These are phyloP conservation scores for Aspiorhynchus laticeps DNA, from an alignment of 2,113 vertebrate species.

Conservation along the genomic window DNA sequence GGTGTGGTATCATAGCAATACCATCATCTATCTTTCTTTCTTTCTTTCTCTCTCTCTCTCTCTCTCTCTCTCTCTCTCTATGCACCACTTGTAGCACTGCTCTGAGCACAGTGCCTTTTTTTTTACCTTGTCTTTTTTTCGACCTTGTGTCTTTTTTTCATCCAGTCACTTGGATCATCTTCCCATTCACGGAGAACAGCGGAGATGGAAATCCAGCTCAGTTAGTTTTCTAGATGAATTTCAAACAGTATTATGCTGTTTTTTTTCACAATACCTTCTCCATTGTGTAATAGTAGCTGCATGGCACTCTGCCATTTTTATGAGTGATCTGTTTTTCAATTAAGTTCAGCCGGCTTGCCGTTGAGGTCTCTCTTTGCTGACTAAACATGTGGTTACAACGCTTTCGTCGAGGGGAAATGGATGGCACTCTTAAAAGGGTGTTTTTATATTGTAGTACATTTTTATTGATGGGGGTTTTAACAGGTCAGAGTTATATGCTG, in stretches of 20 bases:
- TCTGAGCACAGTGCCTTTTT: not conserved
- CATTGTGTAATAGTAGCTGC: not conserved
- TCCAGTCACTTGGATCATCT: conserved; percentile 18
- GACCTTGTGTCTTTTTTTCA: conserved; percentile 4
- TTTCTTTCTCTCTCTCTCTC: not conserved
- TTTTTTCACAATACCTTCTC: not conserved
- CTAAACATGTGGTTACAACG: conserved; percentile 10
- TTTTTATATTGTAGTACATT: conserved; percentile 31
- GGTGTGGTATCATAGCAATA: not conserved
- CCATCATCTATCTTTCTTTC: not conserved
- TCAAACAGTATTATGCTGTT: not conserved
- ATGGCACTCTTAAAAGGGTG: conserved; percentile 2
- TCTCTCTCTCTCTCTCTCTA: not conserved
- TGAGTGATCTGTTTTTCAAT: conserved; percentile 14
- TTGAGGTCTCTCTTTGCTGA: conserved; percentile 20
- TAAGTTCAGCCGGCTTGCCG: not conserved
- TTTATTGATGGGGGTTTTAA: conserved; percentile 17
- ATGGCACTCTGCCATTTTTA: conserved; percentile 1
- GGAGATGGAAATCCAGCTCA: not conserved
- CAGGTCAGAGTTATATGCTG: conserved; percentile 28
- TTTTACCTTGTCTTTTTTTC: too few relatives aligned
- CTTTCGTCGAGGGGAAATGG: not conserved
- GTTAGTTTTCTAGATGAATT: conserved; percentile 15
- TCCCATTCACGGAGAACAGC: conserved; percentile 31
- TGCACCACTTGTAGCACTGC: not conserved